These are phyloP conservation scores for Unio pictorum DNA, from an alignment of 2,888 invertebrate genomes.

Conservation along the genomic window DNA sequence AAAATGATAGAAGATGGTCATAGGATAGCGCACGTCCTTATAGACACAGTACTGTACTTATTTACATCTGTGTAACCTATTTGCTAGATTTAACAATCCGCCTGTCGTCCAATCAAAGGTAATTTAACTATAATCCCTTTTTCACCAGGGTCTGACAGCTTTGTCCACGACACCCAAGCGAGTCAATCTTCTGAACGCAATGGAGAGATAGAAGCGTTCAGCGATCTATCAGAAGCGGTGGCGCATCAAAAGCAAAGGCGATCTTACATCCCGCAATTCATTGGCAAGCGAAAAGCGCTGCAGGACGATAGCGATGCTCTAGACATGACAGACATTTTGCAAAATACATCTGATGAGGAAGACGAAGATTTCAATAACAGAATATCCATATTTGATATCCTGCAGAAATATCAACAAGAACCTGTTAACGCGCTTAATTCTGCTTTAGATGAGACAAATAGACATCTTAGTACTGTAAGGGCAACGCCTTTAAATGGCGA, in stretches of 20 bases:
- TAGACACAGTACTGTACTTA: too few relatives aligned
- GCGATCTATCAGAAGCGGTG: too few relatives aligned
- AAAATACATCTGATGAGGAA: constrained; percentile 4
- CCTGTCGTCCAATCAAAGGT: too few relatives aligned
- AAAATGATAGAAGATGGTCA: too few relatives aligned
- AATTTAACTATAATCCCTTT: too few relatives aligned
- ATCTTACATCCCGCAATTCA: constrained; percentile 33
- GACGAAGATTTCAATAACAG: constrained; percentile 5
- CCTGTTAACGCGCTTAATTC: too few relatives aligned
- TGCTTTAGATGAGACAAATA: neutral
- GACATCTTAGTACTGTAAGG: constrained; percentile 4
- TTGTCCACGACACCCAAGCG: constrained; percentile 4
- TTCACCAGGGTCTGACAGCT: constrained; percentile 2
- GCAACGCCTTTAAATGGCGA: constrained; percentile 6
- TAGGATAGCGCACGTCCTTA: too few relatives aligned
- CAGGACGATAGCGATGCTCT: constrained; percentile 3
- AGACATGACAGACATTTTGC: neutral
- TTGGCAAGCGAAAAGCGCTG: constrained; percentile 28
- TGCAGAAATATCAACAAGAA: constrained; percentile 2
- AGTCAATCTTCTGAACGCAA: too few relatives aligned
- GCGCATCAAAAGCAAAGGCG: constrained; percentile 15
- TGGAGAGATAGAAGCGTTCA: too few relatives aligned
- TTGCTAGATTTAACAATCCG: too few relatives aligned
- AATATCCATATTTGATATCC: constrained; percentile 2
- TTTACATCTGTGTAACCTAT: too few relatives aligned